A percentile compares a stretch with the other conserved stretches of the same genome.
Evolutionary conservation across 2,113 vertebrate genomes (phyloP).

Genomic region (Solea solea): DNA sequence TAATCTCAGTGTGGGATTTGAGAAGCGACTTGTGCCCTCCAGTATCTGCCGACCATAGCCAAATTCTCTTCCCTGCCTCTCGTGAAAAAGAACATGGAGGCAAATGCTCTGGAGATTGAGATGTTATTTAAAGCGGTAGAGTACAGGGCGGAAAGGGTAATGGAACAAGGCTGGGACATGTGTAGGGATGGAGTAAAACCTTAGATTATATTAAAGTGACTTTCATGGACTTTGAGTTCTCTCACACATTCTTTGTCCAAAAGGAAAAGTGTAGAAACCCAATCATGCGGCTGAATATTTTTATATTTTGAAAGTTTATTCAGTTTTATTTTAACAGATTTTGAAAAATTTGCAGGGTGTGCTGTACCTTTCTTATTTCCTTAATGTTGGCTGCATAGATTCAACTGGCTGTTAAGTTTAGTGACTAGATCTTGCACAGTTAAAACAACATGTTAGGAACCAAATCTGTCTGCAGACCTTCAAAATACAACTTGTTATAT

Average conservation of each 20-base stretch:
- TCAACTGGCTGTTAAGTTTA: no score
- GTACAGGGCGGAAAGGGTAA: neutral
- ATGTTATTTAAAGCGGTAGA: constrained; percentile 43
- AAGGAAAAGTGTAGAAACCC: no score
- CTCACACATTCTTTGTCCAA: no score
- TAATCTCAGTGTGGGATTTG: constrained; percentile 73
- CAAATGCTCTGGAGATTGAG: constrained; percentile 19
- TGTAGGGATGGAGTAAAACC: constrained; percentile 7
- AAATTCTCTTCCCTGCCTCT: constrained; percentile 61
- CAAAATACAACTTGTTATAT: no score
- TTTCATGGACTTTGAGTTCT: constrained; percentile 1
- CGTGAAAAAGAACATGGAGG: constrained; percentile 36
- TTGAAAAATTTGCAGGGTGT: no score
- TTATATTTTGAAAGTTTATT: neutral
- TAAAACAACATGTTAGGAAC: no score
- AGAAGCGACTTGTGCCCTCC: constrained; percentile 35
- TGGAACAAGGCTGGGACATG: constrained; percentile 4
- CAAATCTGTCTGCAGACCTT: no score
- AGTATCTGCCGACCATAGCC: constrained; percentile 45
- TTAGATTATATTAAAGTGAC: constrained; percentile 6
- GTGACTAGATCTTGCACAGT: no score
- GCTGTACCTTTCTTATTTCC: no score
- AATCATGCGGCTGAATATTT: neutral
- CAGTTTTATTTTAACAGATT: constrained; percentile 26
- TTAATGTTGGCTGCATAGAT: no score